Evolutionary conservation across 2,113 vertebrate species (phyloP).

Genomic region (Arothron firmamentum): DNA sequence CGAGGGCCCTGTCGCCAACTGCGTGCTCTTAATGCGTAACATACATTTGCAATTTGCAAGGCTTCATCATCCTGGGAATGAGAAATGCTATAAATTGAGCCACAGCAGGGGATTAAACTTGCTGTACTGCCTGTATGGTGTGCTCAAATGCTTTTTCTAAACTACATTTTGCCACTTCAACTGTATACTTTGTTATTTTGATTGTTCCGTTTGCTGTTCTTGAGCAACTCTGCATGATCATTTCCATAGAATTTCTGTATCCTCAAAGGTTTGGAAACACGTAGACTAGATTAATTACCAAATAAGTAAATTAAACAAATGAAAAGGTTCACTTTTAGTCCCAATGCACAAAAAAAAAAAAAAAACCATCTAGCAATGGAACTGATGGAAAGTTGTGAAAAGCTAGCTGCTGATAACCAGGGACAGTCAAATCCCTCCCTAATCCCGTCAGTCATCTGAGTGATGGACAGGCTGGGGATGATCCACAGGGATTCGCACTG

Average conservation of each 20-base stretch:
- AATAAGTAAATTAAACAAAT: no score
- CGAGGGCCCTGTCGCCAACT: slow-evolving; percentile 26
- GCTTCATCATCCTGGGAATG: slow-evolving; percentile 1
- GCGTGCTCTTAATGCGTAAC: slow-evolving; percentile 31
- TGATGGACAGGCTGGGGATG: slow-evolving; percentile 35
- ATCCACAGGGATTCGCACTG: slow-evolving; percentile 28
- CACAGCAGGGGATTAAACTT: no score
- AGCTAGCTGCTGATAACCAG: slow-evolving; percentile 30
- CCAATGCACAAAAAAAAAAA: not conserved
- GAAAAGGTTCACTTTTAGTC: no score
- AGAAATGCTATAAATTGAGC: slow-evolving; percentile 10
- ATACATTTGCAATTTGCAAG: slow-evolving; percentile 23
- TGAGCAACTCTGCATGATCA: no score
- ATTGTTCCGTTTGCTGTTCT: no score
- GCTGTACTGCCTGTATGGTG: no score
- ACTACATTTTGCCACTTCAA: no score
- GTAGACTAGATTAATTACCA: no score
- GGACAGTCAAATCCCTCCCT: slow-evolving; percentile 46
- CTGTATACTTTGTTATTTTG: no score
- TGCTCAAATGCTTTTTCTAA: no score
- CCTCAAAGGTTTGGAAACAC: no score
- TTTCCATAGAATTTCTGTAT: no score
- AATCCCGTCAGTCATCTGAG: slow-evolving; percentile 57
- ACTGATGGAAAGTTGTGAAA: slow-evolving; percentile 7
- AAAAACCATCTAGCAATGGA: not conserved